phyloP scores from a whole-genome alignment of 2,888 invertebrate species.

The Drosophila nigritarsus region DNA sequence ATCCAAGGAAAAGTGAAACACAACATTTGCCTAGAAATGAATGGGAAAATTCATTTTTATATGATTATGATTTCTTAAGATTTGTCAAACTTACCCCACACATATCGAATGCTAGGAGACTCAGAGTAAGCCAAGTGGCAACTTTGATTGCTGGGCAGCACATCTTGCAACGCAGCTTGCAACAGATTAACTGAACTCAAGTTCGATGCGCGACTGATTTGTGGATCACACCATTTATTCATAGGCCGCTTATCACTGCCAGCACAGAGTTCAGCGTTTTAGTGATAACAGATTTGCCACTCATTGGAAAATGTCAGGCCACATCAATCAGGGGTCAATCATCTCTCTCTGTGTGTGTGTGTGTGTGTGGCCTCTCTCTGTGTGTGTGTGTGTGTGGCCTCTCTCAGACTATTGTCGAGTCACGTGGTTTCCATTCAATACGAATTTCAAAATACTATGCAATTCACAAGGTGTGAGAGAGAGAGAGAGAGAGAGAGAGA shows the following conservation, averaged over 20 bases:
- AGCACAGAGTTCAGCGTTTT: constrained; percentile 11
- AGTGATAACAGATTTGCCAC: constrained; percentile 45
- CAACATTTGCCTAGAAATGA: constrained; percentile 44
- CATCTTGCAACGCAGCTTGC: constrained; percentile 51
- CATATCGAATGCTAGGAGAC: constrained; percentile 10
- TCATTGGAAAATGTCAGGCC: constrained; percentile 37
- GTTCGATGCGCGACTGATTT: constrained; percentile 11
- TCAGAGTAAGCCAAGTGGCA: constrained; percentile 41
- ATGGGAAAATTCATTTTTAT: neutral
- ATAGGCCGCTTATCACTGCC: constrained; percentile 33
- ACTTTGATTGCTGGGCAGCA: constrained; percentile 14
- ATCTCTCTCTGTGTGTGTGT: neutral
- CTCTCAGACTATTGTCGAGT: constrained; percentile 17
- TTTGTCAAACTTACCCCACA: constrained; percentile 40
- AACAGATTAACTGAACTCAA: constrained; percentile 45
- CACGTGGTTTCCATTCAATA: constrained; percentile 40
- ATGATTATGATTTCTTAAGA: neutral
- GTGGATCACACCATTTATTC: constrained; percentile 26
- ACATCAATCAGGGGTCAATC: constrained; percentile 24
- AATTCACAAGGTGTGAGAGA: constrained; percentile 3
- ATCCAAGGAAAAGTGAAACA: constrained; percentile 67
- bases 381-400: neutral
- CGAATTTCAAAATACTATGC: constrained; percentile 5
- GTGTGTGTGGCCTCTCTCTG: constrained; percentile 4
- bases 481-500: neutral